Conservation (phyloP, 2,797 vertebrate species). For the Etheostoma nigrum region DNA sequence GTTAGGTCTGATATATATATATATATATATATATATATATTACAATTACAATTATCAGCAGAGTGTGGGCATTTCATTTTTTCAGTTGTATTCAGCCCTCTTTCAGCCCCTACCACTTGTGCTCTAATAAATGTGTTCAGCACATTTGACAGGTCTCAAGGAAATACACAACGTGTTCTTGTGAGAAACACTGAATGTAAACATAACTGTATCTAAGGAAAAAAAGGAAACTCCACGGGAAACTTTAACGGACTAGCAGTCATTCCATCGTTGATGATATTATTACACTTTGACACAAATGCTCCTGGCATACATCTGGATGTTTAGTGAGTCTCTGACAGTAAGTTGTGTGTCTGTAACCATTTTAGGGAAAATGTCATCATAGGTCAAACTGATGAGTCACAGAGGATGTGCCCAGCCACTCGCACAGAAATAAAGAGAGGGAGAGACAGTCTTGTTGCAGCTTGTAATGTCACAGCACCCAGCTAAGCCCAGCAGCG, state of each 20-base stretch:
- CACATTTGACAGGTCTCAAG: neutral
- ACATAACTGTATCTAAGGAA: neutral
- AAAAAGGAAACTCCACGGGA: constrained; percentile 1
- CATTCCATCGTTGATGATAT: constrained; percentile 9
- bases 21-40: too few species aligned
- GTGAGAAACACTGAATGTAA: neutral
- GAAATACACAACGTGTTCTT: neutral
- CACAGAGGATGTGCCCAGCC: constrained; percentile 43
- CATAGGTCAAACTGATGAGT: constrained; percentile 50
- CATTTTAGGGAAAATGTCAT: constrained; percentile 31
- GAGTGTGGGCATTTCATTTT: too few species aligned
- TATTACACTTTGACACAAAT: constrained; percentile 9
- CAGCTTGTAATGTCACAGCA: constrained; percentile 35
- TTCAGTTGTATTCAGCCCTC: too few species aligned
- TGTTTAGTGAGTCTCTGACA: constrained; percentile 2
- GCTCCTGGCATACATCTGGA: constrained; percentile 8
- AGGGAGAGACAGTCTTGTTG: constrained; percentile 13
- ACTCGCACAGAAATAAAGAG: constrained; percentile 16
- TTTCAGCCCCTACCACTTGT: too few species aligned
- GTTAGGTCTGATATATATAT: too few species aligned
- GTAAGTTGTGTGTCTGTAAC: constrained; percentile 22
- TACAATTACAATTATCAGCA: too few species aligned
- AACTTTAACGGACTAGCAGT: neutral
- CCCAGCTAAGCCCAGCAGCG: constrained; percentile 31
- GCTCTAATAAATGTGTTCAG: neutral